Evolutionary conservation across 2,888 invertebrate genomes (phyloP).

Genomic region (Ochlodes sylvanus): DNA sequence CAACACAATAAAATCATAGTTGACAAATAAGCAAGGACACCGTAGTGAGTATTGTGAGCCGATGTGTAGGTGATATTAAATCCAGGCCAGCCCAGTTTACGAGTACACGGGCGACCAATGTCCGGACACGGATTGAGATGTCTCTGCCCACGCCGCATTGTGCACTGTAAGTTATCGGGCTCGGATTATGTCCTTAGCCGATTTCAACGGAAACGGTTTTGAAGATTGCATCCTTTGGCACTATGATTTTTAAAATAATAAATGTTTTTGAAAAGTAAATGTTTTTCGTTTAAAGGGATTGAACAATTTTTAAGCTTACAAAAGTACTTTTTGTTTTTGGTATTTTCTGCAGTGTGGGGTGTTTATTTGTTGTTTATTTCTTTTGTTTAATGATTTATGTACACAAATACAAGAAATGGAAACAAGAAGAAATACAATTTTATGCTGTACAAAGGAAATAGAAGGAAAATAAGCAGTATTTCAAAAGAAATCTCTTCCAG

Average conservation of each 20-base stretch:
- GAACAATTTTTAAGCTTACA: too few relatives aligned
- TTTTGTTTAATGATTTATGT: too few relatives aligned
- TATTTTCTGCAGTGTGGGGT: too few relatives aligned
- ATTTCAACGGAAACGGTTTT: not conserved
- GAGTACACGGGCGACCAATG: conserved; percentile 56
- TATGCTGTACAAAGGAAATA: too few relatives aligned
- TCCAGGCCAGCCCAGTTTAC: conserved; percentile 53
- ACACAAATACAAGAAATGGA: too few relatives aligned
- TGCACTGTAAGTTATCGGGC: conserved; percentile 42
- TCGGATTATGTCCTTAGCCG: conserved; percentile 8
- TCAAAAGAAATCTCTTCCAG: too few relatives aligned
- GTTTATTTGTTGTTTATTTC: too few relatives aligned
- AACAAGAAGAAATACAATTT: too few relatives aligned
- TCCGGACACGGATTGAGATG: conserved; percentile 73
- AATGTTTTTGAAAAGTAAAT: too few relatives aligned
- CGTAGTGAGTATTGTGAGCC: not conserved
- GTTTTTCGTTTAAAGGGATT: too few relatives aligned
- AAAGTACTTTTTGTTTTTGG: too few relatives aligned
- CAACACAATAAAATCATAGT: not conserved
- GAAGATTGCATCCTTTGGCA: not conserved
- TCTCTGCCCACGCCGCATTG: conserved; percentile 60
- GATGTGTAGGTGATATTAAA: conserved; percentile 1
- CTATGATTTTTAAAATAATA: not conserved
- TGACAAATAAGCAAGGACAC: not conserved
- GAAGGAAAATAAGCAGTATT: too few relatives aligned